These are phyloP conservation scores for Ibycter americanus DNA, from an alignment of 2,797 vertebrate genomes.

Conservation along the genomic window DNA sequence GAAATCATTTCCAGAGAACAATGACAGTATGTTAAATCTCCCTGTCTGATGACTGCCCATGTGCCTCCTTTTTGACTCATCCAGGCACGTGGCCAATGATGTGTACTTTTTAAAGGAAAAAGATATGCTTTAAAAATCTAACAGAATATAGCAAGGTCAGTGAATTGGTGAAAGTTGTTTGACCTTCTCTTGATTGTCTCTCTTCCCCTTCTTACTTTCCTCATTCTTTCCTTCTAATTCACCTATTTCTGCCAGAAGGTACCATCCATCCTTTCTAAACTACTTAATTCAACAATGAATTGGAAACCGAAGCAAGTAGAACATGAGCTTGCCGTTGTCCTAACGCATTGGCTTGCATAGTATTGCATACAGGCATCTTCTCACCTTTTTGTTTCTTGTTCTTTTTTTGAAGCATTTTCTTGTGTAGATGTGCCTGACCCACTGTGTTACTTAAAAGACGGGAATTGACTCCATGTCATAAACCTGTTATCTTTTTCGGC, in stretches of 20 bases:
- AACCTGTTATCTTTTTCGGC: not conserved
- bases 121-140: not conserved
- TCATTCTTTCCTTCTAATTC: not conserved
- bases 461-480: not conserved
- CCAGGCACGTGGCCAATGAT: not conserved
- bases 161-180: not conserved
- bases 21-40: slow-evolving; percentile 10
- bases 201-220: not conserved
- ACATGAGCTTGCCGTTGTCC: not conserved
- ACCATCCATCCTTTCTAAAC: not conserved
- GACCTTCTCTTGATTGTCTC: not conserved
- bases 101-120: slow-evolving; percentile 11
- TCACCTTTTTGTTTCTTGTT: not conserved
- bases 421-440: not conserved
- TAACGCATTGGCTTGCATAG: accelerated
- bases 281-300: not conserved
- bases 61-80: slow-evolving; percentile 37
- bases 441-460: not conserved
- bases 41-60: not conserved
- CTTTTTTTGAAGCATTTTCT: not conserved
- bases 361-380: not conserved
- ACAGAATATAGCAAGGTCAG: not conserved
- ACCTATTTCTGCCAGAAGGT: not conserved
- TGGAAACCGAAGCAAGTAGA: not conserved
- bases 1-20: slow-evolving; percentile 2